These are phyloP conservation scores for Pampusana beccarii DNA, from an alignment of 2,113 vertebrate genomes.

Conservation along the genomic window DNA sequence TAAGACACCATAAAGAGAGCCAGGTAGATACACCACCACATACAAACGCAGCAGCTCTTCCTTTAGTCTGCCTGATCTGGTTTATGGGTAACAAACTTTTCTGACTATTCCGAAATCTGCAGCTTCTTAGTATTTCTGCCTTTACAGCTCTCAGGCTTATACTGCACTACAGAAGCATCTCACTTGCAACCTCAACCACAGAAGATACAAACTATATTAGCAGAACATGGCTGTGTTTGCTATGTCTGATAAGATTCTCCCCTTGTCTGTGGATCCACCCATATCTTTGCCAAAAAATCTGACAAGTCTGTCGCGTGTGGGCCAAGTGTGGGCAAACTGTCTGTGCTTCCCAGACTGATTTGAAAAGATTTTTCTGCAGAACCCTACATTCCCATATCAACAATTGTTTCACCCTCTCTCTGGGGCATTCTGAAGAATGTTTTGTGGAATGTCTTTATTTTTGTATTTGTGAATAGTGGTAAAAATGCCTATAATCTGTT, in stretches of 20 bases:
- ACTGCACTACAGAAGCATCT: neutral
- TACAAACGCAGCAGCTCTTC: neutral
- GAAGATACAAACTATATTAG: neutral
- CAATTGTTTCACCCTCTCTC: neutral
- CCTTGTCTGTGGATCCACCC: neutral
- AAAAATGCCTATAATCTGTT: neutral
- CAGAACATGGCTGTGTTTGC: neutral
- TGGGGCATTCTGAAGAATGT: neutral
- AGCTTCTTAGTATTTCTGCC: neutral
- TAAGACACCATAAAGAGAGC: neutral
- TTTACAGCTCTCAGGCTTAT: neutral
- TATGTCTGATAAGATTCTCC: neutral
- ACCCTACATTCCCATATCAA: neutral
- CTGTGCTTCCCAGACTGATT: neutral
- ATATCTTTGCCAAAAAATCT: slow-evolving; percentile 6
- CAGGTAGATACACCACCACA: neutral
- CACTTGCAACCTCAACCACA: neutral
- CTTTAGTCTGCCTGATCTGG: neutral
- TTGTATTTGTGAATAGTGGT: neutral
- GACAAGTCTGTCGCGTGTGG: slow-evolving; percentile 19
- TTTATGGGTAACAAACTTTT: neutral
- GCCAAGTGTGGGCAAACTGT: neutral
- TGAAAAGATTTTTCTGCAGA: neutral
- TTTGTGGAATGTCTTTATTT: neutral
- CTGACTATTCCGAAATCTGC: neutral